Evolutionary conservation across 1,140 invertebrate species (phyloP).

Genomic region (Telenomus remus): DNA sequence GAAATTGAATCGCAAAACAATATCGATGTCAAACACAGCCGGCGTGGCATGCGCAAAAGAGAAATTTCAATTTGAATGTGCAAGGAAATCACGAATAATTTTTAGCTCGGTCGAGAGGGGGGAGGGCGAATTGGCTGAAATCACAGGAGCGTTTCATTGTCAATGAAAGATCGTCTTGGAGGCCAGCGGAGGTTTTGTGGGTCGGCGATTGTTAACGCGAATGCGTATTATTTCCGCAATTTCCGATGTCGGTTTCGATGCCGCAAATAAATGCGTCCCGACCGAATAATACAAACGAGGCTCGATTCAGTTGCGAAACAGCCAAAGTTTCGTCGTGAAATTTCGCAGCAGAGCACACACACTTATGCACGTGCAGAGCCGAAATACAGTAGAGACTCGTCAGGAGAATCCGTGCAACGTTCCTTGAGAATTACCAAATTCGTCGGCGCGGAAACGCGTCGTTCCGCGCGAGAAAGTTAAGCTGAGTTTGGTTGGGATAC

Average conservation of each 20-base stretch:
- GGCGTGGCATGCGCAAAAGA: no score
- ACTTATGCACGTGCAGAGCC: slow-evolving; percentile 34
- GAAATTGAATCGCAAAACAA: no score
- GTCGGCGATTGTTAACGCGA: slow-evolving; percentile 42
- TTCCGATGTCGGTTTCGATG: slow-evolving; percentile 49
- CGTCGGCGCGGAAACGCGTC: slow-evolving; percentile 58
- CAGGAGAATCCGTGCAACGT: slow-evolving; percentile 53
- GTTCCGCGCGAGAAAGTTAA: slow-evolving; percentile 59
- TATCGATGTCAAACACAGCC: no score
- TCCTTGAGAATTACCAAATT: slow-evolving; percentile 59
- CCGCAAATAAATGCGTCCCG: slow-evolving; percentile 42
- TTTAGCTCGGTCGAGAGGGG: no score
- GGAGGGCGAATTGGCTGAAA: no score
- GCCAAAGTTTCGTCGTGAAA: slow-evolving; percentile 48
- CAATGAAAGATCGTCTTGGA: slow-evolving; percentile 19
- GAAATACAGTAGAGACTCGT: slow-evolving; percentile 47
- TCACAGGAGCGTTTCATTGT: no score
- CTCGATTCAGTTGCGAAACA: slow-evolving; percentile 50
- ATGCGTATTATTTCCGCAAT: slow-evolving; percentile 50
- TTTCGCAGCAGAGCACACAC: slow-evolving; percentile 33
- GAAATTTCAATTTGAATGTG: no score
- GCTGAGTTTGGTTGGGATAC: slow-evolving; percentile 54
- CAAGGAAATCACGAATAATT: no score
- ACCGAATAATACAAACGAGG: slow-evolving; percentile 49
- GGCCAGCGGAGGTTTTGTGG: slow-evolving; percentile 15